phyloP scores from a whole-genome alignment of 2,888 invertebrate genomes.

The Stenoptilia bipunctidactyla region DNA sequence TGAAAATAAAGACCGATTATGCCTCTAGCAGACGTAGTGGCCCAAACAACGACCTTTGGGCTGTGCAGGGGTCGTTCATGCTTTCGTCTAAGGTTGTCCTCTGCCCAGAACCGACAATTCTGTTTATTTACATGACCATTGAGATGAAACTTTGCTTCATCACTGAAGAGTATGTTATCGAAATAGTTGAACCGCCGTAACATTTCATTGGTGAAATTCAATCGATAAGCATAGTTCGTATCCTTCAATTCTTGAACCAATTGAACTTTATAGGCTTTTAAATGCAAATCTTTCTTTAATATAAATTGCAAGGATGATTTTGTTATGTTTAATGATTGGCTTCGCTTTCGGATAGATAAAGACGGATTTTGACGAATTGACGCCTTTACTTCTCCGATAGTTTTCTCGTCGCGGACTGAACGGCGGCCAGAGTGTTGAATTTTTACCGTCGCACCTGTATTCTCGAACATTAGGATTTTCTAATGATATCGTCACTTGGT shows the following conservation, averaged over 20 bases:
- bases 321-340: constrained; percentile 15
- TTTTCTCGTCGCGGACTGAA: neutral
- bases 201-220: constrained; percentile 12
- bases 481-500: constrained; percentile 13
- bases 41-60: constrained; percentile 9
- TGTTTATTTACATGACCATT: constrained; percentile 11
- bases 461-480: constrained; percentile 14
- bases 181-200: constrained; percentile 11
- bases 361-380: constrained; percentile 18
- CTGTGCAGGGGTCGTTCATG: constrained; percentile 14
- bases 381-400: constrained; percentile 3
- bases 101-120: constrained; percentile 14
- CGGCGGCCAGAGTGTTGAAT: constrained; percentile 12
- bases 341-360: constrained; percentile 15
- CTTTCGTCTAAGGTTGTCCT: constrained; percentile 12
- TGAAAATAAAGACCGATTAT: constrained; percentile 9
- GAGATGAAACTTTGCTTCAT: constrained; percentile 15
- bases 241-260: constrained; percentile 14
- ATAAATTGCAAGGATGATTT: constrained; percentile 14
- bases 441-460: constrained; percentile 13
- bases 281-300: constrained; percentile 12
- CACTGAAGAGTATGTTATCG: constrained; percentile 10
- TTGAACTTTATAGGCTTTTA: constrained; percentile 14
- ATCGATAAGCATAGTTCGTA: constrained; percentile 6
- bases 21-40: constrained; percentile 4